These are phyloP conservation scores for Labeo catla DNA, from an alignment of 2,113 vertebrate species.

Conservation along the genomic window DNA sequence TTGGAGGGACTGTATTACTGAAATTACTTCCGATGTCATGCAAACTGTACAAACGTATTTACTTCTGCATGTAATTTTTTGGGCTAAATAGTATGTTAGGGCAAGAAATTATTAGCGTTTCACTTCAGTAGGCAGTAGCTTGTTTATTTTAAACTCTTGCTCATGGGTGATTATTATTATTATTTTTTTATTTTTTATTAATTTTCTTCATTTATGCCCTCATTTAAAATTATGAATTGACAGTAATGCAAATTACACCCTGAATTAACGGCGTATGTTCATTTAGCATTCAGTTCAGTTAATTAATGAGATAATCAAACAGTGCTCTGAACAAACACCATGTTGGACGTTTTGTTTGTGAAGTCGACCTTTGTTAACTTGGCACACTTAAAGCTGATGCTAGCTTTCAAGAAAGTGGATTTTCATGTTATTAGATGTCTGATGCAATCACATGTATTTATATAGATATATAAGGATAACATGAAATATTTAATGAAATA, in stretches of 20 bases:
- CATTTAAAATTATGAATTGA: slow-evolving; percentile 27
- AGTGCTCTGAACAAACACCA: neutral
- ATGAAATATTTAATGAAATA: neutral
- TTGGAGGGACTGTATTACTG: slow-evolving; percentile 61
- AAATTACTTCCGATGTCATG: slow-evolving; percentile 66
- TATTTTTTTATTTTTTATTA: neutral
- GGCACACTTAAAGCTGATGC: neutral
- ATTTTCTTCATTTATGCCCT: neutral
- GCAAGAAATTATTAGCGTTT: slow-evolving; percentile 59
- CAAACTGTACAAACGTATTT: slow-evolving; percentile 66
- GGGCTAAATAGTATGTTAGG: neutral
- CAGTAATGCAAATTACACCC: slow-evolving; percentile 25
- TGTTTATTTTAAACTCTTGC: slow-evolving; percentile 36
- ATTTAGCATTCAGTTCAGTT: slow-evolving; percentile 15
- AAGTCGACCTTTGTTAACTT: slow-evolving; percentile 8
- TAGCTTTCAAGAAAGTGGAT: neutral
- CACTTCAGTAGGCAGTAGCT: slow-evolving; percentile 28
- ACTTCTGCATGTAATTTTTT: slow-evolving; percentile 54
- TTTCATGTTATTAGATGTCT: neutral
- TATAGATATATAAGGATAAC: neutral
- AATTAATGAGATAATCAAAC: slow-evolving; percentile 26
- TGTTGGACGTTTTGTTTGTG: neutral
- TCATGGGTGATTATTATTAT: neutral
- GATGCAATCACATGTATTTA: neutral
- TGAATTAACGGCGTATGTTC: neutral